phyloP scores from a whole-genome alignment of 2,113 vertebrate genomes.

The Pelecanoides urinatrix region DNA sequence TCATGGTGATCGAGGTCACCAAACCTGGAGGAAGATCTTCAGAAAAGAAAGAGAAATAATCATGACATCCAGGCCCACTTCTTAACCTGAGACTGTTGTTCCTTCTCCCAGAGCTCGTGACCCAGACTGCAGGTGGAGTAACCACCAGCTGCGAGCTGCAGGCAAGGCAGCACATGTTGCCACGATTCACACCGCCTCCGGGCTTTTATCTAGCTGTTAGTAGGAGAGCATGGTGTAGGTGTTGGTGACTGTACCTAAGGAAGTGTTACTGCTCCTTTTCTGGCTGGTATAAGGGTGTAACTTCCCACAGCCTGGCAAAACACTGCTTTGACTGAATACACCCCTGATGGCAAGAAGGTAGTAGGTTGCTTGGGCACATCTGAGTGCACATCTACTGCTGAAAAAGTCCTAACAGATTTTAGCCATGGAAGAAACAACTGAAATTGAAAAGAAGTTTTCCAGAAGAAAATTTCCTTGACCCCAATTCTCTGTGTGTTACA shows the following conservation, averaged over 20 bases:
- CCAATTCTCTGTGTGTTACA: background rate
- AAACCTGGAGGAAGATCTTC: background rate
- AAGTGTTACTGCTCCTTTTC: background rate
- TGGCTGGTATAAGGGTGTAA: background rate
- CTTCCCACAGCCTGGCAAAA: background rate
- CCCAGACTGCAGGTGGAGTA: background rate
- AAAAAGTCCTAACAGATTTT: background rate
- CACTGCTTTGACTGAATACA: background rate
- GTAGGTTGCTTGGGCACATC: background rate
- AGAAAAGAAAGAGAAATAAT: background rate
- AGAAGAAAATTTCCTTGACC: background rate
- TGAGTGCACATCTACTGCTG: background rate
- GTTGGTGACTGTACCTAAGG: background rate
- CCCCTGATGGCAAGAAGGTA: too few species aligned
- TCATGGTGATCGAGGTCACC: background rate
- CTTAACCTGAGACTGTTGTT: background rate
- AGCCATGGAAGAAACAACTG: background rate
- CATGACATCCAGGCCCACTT: background rate
- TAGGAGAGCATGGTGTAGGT: background rate
- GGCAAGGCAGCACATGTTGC: background rate
- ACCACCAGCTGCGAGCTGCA: background rate
- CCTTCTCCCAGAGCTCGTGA: background rate
- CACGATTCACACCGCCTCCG: accelerated
- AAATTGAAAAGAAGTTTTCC: background rate
- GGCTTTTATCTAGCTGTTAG: background rate